Percentiles rank a stretch among this genome's conserved stretches.
Evolutionary conservation across 2,888 invertebrate species (phyloP).

Genomic region (Perithous albicinctus): DNA sequence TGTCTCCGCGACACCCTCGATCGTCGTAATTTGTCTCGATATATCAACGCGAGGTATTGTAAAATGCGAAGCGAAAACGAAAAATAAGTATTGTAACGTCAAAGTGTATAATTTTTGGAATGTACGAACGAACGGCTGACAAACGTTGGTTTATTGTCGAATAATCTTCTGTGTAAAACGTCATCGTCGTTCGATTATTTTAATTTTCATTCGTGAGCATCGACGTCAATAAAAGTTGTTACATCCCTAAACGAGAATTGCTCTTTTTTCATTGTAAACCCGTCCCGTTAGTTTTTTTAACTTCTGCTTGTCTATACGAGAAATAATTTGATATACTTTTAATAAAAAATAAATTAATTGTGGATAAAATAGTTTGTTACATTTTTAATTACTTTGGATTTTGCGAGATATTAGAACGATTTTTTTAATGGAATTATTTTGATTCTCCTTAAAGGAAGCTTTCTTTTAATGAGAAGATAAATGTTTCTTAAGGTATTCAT

Average conservation of each 20-base stretch:
- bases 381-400: too few species aligned
- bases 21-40: constrained; percentile 38
- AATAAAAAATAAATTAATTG: too few species aligned
- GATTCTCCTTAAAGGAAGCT: too few species aligned
- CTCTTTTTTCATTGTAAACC: constrained; percentile 50
- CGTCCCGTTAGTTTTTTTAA: too few species aligned
- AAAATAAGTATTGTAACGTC: constrained; percentile 37
- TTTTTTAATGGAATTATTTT: too few species aligned
- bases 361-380: too few species aligned
- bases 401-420: too few species aligned
- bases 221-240: constrained; percentile 80
- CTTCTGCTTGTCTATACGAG: too few species aligned
- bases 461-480: too few species aligned
- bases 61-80: constrained; percentile 23
- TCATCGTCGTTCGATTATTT: constrained; percentile 68
- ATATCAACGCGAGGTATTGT: constrained; percentile 24
- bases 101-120: constrained; percentile 43
- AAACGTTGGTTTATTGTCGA: constrained; percentile 18
- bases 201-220: constrained; percentile 76
- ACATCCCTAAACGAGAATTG: constrained; percentile 70
- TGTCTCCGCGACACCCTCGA: constrained; percentile 2
- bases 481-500: too few species aligned
- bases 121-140: constrained; percentile 17
- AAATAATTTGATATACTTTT: too few species aligned
- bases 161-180: constrained; percentile 24